These are phyloP conservation scores for Apteryx owenii DNA, from an alignment of 2,113 vertebrate genomes.

Conservation along the genomic window DNA sequence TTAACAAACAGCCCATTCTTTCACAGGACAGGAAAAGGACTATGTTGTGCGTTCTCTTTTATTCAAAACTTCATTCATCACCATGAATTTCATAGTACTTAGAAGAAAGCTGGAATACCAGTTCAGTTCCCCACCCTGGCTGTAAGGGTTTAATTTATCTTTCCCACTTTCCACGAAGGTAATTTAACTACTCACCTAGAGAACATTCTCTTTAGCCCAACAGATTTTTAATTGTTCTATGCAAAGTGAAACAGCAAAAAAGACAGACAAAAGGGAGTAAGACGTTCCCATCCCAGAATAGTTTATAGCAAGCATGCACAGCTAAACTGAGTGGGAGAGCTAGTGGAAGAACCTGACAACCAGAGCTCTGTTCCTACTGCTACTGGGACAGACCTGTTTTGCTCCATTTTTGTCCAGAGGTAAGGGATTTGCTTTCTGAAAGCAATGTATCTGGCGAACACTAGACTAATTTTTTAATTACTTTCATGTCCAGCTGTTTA, in stretches of 20 bases:
- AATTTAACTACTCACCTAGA: background rate
- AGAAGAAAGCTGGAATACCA: background rate
- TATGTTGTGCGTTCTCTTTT: background rate
- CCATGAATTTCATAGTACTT: background rate
- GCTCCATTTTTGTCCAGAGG: background rate
- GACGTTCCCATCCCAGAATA: background rate
- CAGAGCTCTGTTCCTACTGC: rapidly evolving
- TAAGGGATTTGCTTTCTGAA: background rate
- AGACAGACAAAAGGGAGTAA: background rate
- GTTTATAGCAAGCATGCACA: background rate
- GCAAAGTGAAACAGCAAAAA: background rate
- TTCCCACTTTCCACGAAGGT: background rate
- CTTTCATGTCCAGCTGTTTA: background rate
- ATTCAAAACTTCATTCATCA: background rate
- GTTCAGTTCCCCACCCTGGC: background rate
- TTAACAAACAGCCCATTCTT: background rate
- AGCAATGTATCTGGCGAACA: background rate
- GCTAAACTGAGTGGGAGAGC: background rate
- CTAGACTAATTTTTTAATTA: background rate
- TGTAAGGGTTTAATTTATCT: rapidly evolving
- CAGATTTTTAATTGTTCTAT: background rate
- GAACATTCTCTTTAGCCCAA: background rate
- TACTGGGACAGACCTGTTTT: background rate
- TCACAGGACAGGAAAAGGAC: background rate
- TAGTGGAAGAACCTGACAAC: rapidly evolving